Evolutionary conservation across 2,113 vertebrate species (phyloP), one percentile per base, ranked within the genome.

Genomic region (Mirza zaza): DNA sequence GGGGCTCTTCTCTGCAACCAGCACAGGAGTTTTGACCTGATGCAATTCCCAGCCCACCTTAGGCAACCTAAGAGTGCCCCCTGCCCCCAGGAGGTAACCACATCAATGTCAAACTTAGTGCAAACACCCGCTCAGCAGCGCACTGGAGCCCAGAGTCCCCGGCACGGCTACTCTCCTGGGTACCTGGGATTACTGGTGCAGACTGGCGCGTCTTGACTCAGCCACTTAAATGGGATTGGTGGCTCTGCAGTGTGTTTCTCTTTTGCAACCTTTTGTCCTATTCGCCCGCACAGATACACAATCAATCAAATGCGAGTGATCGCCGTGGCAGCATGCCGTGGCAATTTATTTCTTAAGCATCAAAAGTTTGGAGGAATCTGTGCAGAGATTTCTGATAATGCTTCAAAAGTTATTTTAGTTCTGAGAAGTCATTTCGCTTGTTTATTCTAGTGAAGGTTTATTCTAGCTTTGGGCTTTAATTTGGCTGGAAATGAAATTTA

Each of bases 321-420:
- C 3, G 14, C 25, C 3, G 3, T 23, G 23, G 18, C 32, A n/a
- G 18, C 32, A n/a, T 23, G 32, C 18, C 1, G 13, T 3, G 32
- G 18, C 42, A 14, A 5, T n/a, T 84, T 84, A 42, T 34, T 67
- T 84, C n/a, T 39, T 11, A 39, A 32, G 25, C n/a, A 8, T 39
- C n/a, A 18, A 25, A 29, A 48, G 67, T 71, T 71, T 55, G 21
- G 21, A 29, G 23, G 5, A 55, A 29, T 29, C 25, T 87, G 50
- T 84, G 42, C 65, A 55, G 67, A 71, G 25, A 25, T 18, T 32
- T n/a, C 23, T 4, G 6, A 57, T 17, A 12, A 82, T 15, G 20
- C 48, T n/a, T 45, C 8, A 12, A 34, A 84, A 14, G 11, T 65
- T 50, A 65, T 65, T 84, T 23, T 20, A 23, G 42, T 65, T 8